A percentile compares a stretch with the other conserved stretches of the same genome.
These are phyloP conservation scores for Belgica antarctica DNA, from an alignment of 2,888 invertebrate species.

Conservation along the genomic window DNA sequence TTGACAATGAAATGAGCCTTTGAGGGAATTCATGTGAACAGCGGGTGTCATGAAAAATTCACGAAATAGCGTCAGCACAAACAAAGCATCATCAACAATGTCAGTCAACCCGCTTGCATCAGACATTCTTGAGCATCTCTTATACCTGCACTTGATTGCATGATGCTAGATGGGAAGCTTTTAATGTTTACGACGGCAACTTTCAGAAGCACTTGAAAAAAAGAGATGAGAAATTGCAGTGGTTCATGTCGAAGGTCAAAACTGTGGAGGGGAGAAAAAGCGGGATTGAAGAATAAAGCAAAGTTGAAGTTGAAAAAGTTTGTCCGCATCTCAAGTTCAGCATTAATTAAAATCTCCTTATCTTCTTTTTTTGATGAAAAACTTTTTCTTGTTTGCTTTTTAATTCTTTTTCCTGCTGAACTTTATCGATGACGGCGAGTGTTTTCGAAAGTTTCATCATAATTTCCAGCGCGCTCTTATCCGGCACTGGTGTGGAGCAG, in stretches of 20 bases:
- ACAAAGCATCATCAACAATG: constrained; percentile 6
- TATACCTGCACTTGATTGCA: constrained; percentile 12
- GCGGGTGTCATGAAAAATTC: background rate
- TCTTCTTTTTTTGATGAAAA: constrained; percentile 18
- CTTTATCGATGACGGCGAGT: background rate
- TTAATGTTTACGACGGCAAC: constrained; percentile 9
- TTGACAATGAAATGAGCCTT: background rate
- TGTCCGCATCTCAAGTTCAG: constrained; percentile 11
- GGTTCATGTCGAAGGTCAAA: constrained; percentile 21
- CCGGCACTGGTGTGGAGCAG: background rate
- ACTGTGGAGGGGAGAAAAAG: background rate
- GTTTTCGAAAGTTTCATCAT: background rate
- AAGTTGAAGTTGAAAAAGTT: background rate
- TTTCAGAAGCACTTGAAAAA: background rate
- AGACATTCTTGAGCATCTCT: background rate
- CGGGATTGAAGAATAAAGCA: too few species aligned
- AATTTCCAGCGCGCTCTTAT: background rate
- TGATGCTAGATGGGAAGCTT: background rate
- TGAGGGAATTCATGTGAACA: background rate
- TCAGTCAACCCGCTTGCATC: background rate
- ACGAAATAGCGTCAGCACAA: background rate
- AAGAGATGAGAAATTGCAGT: background rate
- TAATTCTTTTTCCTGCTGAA: background rate
- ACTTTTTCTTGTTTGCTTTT: constrained; percentile 16
- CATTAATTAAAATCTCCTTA: constrained; percentile 33